Evolutionary conservation across 1,140 invertebrate genomes (phyloP).

Genomic region (Choristoneura fumiferana): DNA sequence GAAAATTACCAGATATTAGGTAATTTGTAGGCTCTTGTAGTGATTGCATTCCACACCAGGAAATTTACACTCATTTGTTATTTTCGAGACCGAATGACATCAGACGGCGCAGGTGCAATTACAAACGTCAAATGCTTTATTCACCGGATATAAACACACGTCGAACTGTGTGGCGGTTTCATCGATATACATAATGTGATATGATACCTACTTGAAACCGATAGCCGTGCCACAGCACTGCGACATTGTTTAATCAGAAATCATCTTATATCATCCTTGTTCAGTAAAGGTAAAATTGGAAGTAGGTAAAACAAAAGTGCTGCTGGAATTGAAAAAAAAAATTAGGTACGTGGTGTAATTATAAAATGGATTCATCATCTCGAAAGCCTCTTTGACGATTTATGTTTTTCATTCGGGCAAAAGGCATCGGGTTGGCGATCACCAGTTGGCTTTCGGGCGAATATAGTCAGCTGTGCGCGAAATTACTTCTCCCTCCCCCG

Average conservation of each 20-base stretch:
- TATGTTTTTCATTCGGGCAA: background rate
- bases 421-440: slow-evolving; percentile 17
- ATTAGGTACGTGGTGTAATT: slow-evolving; percentile 2
- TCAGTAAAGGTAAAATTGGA: too few relatives aligned
- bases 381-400: background rate
- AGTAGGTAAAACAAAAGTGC: too few relatives aligned
- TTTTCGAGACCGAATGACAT: slow-evolving; percentile 16
- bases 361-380: slow-evolving; percentile 2
- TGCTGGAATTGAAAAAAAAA: too few relatives aligned
- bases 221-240: too few relatives aligned
- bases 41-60: background rate
- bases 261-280: too few relatives aligned
- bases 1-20: too few relatives aligned
- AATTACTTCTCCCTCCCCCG: slow-evolving; percentile 42
- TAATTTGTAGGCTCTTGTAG: background rate
- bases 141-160: too few relatives aligned
- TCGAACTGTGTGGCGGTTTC: too few relatives aligned
- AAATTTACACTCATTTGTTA: background rate
- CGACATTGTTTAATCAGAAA: too few relatives aligned
- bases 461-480: slow-evolving; percentile 58
- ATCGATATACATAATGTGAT: too few relatives aligned
- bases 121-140: background rate
- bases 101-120: slow-evolving; percentile 6
- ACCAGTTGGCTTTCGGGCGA: slow-evolving; percentile 32
- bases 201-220: too few relatives aligned